Percentiles rank a stretch among this genome's conserved stretches.
These are phyloP conservation scores for Platichthys flesus DNA, from an alignment of 2,113 vertebrate species.

Conservation along the genomic window DNA sequence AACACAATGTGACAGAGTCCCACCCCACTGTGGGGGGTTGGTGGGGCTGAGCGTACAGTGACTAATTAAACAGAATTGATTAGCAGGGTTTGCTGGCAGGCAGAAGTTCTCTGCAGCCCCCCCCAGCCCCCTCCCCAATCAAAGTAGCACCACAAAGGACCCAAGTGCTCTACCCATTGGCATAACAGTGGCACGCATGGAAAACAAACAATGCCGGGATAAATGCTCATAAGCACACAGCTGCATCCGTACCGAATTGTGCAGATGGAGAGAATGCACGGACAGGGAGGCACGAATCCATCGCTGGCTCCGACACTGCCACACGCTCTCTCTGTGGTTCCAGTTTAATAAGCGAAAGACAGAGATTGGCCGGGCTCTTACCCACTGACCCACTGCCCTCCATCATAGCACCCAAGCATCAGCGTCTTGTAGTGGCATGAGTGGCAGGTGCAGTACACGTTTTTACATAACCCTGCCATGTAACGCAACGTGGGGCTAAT, in stretches of 20 bases:
- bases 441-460: conserved; percentile 52
- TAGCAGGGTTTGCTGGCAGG: conserved; percentile 65
- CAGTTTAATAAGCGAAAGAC: conserved; percentile 15
- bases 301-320: background rate
- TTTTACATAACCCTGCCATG: conserved; percentile 62
- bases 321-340: conserved; percentile 7
- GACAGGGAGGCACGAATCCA: conserved; percentile 26
- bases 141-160: conserved; percentile 52
- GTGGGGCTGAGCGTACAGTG: conserved; percentile 53
- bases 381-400: conserved; percentile 63
- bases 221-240: conserved; percentile 39
- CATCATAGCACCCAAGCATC: conserved; percentile 45
- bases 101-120: conserved; percentile 36
- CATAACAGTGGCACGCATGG: conserved; percentile 42
- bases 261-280: conserved; percentile 28
- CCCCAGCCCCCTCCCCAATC: conserved; percentile 12
- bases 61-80: conserved; percentile 85
- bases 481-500: conserved; percentile 55
- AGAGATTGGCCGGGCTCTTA: conserved; percentile 31
- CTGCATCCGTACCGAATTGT: conserved; percentile 39
- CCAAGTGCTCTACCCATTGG: conserved; percentile 49
- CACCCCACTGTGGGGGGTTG: conserved; percentile 52
- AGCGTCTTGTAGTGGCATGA: conserved; percentile 47
- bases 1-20: conserved; percentile 77
- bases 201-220: conserved; percentile 51